These are phyloP conservation scores for Characodon lateralis DNA, from an alignment of 2,797 vertebrate genomes.

Conservation along the genomic window DNA sequence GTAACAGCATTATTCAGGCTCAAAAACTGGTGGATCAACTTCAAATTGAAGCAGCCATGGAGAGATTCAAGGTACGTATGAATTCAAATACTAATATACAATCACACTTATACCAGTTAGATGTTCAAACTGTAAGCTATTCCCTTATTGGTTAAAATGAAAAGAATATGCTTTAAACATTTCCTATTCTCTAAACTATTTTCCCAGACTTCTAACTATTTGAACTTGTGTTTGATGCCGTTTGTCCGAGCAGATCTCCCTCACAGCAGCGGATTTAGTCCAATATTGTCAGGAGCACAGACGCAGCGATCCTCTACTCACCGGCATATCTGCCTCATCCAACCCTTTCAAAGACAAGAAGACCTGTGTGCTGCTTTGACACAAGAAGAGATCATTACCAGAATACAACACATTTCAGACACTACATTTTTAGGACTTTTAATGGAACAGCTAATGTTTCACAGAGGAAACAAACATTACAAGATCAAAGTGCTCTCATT, in stretches of 20 bases:
- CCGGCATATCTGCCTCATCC: slow-evolving; percentile 81
- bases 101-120: no score
- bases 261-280: slow-evolving; percentile 82
- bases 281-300: slow-evolving; percentile 84
- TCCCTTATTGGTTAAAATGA: background rate
- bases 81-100: background rate
- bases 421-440: background rate
- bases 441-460: background rate
- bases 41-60: slow-evolving; percentile 80
- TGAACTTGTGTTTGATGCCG: background rate
- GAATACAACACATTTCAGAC: background rate
- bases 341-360: slow-evolving; percentile 90
- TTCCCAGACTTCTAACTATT: background rate
- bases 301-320: slow-evolving; percentile 84
- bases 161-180: background rate
- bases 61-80: slow-evolving; percentile 83
- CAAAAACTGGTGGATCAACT: slow-evolving; percentile 85
- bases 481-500: background rate
- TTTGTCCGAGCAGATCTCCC: slow-evolving; percentile 78
- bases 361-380: slow-evolving; percentile 81
- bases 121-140: background rate
- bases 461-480: background rate
- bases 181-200: background rate
- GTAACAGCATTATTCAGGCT: slow-evolving; percentile 80
- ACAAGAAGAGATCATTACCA: background rate